Conservation (phyloP, 2,113 vertebrate genomes). For the Rhizomys pruinosus region DNA sequence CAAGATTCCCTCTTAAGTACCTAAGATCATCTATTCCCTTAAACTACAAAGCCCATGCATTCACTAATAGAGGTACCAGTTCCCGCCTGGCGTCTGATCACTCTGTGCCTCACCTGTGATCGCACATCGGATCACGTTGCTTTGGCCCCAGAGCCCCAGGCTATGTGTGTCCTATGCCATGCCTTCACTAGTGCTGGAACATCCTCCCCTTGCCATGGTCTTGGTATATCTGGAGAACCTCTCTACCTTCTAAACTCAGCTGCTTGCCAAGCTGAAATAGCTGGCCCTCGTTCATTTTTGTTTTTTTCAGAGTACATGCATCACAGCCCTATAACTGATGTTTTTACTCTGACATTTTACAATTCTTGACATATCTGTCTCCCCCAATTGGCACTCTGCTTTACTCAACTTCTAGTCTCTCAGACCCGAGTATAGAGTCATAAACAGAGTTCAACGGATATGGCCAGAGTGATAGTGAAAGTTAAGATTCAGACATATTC, state of each 20-base stretch:
- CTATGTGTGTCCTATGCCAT: too few species aligned
- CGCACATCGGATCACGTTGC: background rate
- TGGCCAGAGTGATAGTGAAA: background rate
- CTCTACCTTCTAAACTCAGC: background rate
- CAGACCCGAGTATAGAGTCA: background rate
- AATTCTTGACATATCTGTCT: background rate
- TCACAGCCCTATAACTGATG: background rate
- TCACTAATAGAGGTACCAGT: background rate
- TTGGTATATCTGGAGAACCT: background rate
- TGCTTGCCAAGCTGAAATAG: too few species aligned
- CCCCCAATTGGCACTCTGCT: background rate
- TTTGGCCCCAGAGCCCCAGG: background rate
- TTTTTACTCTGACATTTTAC: background rate
- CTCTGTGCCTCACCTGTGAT: background rate
- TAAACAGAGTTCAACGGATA: slow-evolving; percentile 19
- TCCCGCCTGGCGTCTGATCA: background rate
- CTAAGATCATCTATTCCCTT: background rate
- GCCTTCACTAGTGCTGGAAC: background rate
- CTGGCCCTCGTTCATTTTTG: too few species aligned
- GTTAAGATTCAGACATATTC: background rate
- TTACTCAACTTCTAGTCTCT: background rate
- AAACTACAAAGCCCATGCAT: background rate
- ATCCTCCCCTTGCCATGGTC: background rate
- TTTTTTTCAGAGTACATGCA: background rate
- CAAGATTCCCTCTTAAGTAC: slow-evolving; percentile 43